Evolutionary conservation across 2,888 invertebrate genomes (phyloP), one percentile per base, ranked within the genome.

Genomic region (Tanypteryx hageni): DNA sequence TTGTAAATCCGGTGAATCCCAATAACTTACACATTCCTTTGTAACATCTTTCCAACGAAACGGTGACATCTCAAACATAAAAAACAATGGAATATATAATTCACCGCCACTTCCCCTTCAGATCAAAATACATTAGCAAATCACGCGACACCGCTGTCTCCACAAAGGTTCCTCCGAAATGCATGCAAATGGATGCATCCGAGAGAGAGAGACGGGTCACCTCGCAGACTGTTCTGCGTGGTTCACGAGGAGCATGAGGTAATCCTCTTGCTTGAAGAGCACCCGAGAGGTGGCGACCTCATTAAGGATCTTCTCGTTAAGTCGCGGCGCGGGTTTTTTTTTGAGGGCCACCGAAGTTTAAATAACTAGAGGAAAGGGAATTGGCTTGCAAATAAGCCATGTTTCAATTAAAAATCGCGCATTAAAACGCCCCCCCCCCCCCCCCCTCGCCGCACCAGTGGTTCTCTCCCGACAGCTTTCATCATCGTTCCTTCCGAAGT

Each of bases 301-400:
- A 83, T 83, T 83, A 83, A 57, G 83, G 27, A 18, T 57, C 44
- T 44, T 57, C 83, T 83, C 83, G 57, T 83, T 83, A 83, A 83
- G 56, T 83, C 57, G 83, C 83, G 10, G 83, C 3, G 22, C 56
- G 56, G 0, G 27, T 82, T 83, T 83, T 44, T 56, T 8, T 1
- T 83, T 44, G 44, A 44, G 44, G 44, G 44, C 44, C 44, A 44
- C 18, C 64, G 64, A n/a, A n/a, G 83, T 18, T n/a, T 44, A 13
- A 18, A 10, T 44, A 16, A 83, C n/a, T 16, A 7, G 14, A 83
- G 44, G 89, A 44, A 89, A 68, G 64, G 16, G 89, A 64, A 89
- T 89, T 89, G 89, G 89, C 89, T 89, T 89, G 89, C 89, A 89
- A 89, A 89, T 89, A 89, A 89, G 89, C 89, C 89, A 89, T 89